Evolutionary conservation across 2,113 vertebrate genomes (phyloP), one percentile per base, ranked within the genome.

Genomic region (Toxotes jaculatrix): DNA sequence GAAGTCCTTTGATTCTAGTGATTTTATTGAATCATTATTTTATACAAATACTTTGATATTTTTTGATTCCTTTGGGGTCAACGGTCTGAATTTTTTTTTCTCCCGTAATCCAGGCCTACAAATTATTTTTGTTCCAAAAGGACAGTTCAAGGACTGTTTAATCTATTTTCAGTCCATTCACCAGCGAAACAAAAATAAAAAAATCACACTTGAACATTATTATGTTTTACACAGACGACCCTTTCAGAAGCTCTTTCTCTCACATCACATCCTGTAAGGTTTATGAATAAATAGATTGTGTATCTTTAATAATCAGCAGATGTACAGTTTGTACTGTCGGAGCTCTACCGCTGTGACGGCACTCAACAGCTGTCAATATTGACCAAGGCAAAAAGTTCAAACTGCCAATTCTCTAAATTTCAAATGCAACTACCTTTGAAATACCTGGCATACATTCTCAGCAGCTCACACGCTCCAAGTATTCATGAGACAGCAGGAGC

Each of bases 21-120:
- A 34, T 34, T 86, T 82, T 56, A 70, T 73, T 77, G 57, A 77
- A 77, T 80, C 27, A 55, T 71, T 47, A 38, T 45, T 63, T 42
- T 31, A 49, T 42, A 32, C 1, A 66, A 70, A 60, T 51, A 38
- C 23, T 67, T 34, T 73, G 9, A 63, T 38, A 45, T 16, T 27
- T 27, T 27, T 27, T 27, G 27, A 27, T 27, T 5, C 6, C 13
- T 67, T 31, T 65, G 14, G 51, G 60, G 57, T 51, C 57, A 56
- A 2, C 72, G 5, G 3, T 69, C 23, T 43, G 8, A 82, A 23
- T 74, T 40, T 40, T 56, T 10, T 61, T n/a, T 17, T 51, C 53
- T 43, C 17, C 32, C 51, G 27, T 23, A n/a, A 77, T 32, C 6
- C 38, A 40, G 43, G 17, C 7, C 27, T 36, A 23, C 3, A 10